Base-by-base conservation (phyloP, 2,888 invertebrate species). In the Agrochola lota region DNA sequence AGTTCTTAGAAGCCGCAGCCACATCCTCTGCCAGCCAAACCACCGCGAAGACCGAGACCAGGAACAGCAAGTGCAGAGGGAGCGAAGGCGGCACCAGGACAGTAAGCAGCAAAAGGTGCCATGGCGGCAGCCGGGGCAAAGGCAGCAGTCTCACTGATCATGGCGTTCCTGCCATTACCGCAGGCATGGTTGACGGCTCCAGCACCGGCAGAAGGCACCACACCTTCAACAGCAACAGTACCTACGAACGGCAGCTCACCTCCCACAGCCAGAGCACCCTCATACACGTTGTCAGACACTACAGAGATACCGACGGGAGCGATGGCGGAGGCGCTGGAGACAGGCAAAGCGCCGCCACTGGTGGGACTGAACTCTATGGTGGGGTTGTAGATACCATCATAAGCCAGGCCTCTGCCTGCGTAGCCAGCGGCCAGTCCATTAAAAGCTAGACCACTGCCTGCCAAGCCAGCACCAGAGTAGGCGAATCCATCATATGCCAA, bases 101-200 rank as follows among this genome's bases (percentile, higher is more conserved):
- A 73, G 66, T 46, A 80, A 40, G 60, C 74, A 55, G 35, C 69
- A 64, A 66, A 9, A 66, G 64, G 43, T 5, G 2, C 57, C 57
- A 57, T 0, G 3, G 35, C 35, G 35, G 57, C 57, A 20, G 20
- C 7, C 3, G 66, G 66, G 46, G 17, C 72, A 20, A 52, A 78
- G 26, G 20, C 71, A 67, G 78, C 7, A 62, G 60, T 49, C 77
- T 62, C 90, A 74, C 85, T 87, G 79, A 77, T 73, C 71, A 91
- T 90, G 59, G 89, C 89, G 30, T 87, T 72, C 8, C 82, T 81
- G 8, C 91, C 91, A 63, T 86, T 85, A 46, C 94, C 94, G 59
- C 94, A 94, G 8, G 92, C 91, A 74, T 94, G 92, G 0, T 90
- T 83, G 20, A 94, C 89, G 5, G 85, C 85, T 15, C 92, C 92